phyloP scores from a whole-genome alignment of 2,888 invertebrate species.

The Synergus itoensis region DNA sequence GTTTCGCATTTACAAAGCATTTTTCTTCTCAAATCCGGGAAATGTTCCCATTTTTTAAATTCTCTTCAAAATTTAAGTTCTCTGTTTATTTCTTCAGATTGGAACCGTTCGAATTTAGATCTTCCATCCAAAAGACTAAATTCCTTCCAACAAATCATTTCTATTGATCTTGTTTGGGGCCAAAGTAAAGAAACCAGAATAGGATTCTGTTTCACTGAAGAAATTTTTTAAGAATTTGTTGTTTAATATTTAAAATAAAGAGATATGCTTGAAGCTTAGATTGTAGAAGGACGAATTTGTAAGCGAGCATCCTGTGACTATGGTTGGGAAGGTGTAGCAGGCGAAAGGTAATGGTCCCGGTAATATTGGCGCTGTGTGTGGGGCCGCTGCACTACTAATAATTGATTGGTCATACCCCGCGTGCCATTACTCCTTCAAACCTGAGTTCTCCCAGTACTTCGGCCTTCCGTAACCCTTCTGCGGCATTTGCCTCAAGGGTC shows the following conservation, averaged over 20 bases:
- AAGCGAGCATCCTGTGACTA: slow-evolving; percentile 49
- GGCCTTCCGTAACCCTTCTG: slow-evolving; percentile 66
- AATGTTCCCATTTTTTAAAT: not conserved
- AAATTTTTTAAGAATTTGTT: not conserved
- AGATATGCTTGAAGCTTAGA: not conserved
- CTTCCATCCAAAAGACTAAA: not conserved
- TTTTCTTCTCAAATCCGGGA: not conserved
- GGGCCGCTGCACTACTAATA: slow-evolving; percentile 77
- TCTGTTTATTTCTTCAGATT: fast-evolving
- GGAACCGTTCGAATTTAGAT: not conserved
- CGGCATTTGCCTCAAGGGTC: slow-evolving; percentile 50
- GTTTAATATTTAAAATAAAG: not conserved
- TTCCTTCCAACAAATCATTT: not conserved
- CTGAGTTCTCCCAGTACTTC: slow-evolving; percentile 63
- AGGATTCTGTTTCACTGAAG: not conserved
- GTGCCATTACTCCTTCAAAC: slow-evolving; percentile 75
- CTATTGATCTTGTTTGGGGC: not conserved
- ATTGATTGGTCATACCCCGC: slow-evolving; percentile 77
- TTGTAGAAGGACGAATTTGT: slow-evolving; percentile 17
- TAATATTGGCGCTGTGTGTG: slow-evolving; percentile 75
- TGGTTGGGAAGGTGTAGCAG: slow-evolving; percentile 67
- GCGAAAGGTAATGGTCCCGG: slow-evolving; percentile 75
- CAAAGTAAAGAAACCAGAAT: not conserved
- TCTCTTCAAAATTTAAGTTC: not conserved
- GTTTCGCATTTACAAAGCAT: slow-evolving; percentile 64